Base-by-base conservation (phyloP, 2,888 invertebrate genomes). In the Drosophila glabriapex region DNA sequence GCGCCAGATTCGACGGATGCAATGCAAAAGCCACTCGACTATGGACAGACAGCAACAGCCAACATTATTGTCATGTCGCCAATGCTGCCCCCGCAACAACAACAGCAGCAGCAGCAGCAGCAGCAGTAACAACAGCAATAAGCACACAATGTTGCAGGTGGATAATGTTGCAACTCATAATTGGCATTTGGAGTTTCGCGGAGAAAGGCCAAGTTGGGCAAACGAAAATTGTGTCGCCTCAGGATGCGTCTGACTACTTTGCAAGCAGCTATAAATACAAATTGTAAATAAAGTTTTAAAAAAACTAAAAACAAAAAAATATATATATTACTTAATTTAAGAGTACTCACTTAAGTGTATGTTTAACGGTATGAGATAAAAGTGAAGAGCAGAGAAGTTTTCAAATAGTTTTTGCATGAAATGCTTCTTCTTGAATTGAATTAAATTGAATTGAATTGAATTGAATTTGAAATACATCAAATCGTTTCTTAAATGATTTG, bases 51-150 rank as follows among this genome's bases (percentile, higher is more conserved):
- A 33, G 59, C 76, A 53, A 73, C 90, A 61, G 75, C 91, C 59
- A 91, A 92, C 76, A 91, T 92, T 29, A 92, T 92, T 73, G 89
- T 92, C n/a, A 92, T 92, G 92, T 92, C 92, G 76, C 92, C 92
- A 41, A 90, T 90, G 90, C 82, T 81, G 80, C 78, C 83, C 56
- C 73, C 76, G 35, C 84, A 83, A 67, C 82, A 73, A 43, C 81
- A 76, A 43, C 65, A 72, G 10, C 71, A 73, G 0, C 64, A 71
- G 7, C 54, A 76, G 14, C 80, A 82, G n/a, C 80, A 83, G 6
- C 80, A 69, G 1, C 69, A 67, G 29, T 72, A 73, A 29, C 82
- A 69, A 28, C 79, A 71, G 16, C 76, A 76, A 33, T 73, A 68
- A 73, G 58, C 46, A 46, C 33, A 54, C 16, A 46, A 25, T 46